Base-by-base conservation (phyloP, 2,888 invertebrate genomes). In the Caenorhabditis sp. region DNA sequence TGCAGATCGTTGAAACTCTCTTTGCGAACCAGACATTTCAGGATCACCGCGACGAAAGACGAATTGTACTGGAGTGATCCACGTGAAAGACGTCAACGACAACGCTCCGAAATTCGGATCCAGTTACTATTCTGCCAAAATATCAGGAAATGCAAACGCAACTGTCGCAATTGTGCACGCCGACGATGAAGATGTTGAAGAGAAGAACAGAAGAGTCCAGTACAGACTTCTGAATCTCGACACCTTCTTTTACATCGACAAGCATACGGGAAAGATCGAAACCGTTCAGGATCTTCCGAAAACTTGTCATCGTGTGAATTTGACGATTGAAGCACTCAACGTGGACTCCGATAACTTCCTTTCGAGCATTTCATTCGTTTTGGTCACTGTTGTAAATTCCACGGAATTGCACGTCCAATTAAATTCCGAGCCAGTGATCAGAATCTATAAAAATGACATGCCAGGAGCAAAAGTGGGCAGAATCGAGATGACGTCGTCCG, bases 11-110 rank as follows among this genome's bases (percentile, higher is more conserved):
- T n/a, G 6, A 22, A 20, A 13, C 5, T 26, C 13, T 15, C 1
- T 24, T 52, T 32, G 24, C 7, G n/a, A n/a, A n/a, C n/a, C n/a
- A n/a, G n/a, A n/a, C n/a, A n/a, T 52, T 39, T 39, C 43, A 58
- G 72, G 63, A 2, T 35, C 22, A 6, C 65, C 73, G 1, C 13
- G 37, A 11, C 58, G 22, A 37, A 24, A 39, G 9, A 37, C 53
- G 0, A 58, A 30, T 5, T 75, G 75, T 53, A 26, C 35, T 1
- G 30, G 20, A 5, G 22, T 22, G 0, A 39, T 78, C 1, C 17
- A 61, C 15, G 50, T 80, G 0, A 62, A 72, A 7, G 80, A 80
- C 46, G 52, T 71, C 39, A 80, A 80, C 53, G 78, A 80, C 20
- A 70, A 78, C 22, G n/a, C 50, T 17, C 77, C 78, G 13, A 58